Evolutionary conservation across 1,140 invertebrate genomes (phyloP).

Genomic region (Ostrea denselamellosa): DNA sequence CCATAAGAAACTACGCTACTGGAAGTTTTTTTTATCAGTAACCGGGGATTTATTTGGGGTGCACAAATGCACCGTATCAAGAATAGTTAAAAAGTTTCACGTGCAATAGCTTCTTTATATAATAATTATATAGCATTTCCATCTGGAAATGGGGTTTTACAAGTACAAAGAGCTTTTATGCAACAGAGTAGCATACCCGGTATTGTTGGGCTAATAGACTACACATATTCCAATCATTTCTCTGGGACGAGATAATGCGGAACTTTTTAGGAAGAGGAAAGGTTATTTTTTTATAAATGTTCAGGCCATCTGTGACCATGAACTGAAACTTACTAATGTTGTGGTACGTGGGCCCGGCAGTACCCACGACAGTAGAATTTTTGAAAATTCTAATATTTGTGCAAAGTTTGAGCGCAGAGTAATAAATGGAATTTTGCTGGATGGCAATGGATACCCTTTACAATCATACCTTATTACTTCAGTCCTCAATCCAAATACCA

Average conservation of each 20-base stretch:
- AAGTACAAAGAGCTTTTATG: neutral
- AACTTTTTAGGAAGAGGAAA: slow-evolving; percentile 43
- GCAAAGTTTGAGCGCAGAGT: too few relatives aligned
- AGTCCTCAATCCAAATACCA: neutral
- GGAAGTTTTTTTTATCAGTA: too few relatives aligned
- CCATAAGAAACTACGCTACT: too few relatives aligned
- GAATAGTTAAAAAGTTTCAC: neutral
- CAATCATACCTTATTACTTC: slow-evolving; percentile 9
- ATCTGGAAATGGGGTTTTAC: neutral
- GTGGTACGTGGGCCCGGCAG: slow-evolving; percentile 48
- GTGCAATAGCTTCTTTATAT: neutral
- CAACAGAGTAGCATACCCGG: neutral
- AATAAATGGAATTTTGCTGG: slow-evolving; percentile 8
- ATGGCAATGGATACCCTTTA: slow-evolving; percentile 26
- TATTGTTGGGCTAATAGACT: slow-evolving; percentile 1
- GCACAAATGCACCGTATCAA: neutral
- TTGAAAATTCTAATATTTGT: slow-evolving; percentile 31
- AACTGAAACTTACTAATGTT: slow-evolving; percentile 42
- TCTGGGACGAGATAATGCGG: neutral
- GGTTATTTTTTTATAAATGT: slow-evolving; percentile 49
- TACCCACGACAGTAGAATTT: slow-evolving; percentile 46
- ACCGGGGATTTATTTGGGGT: neutral
- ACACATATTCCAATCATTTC: neutral
- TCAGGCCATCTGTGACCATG: slow-evolving; percentile 30
- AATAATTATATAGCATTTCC: neutral